phyloP scores from a whole-genome alignment of 1,140 invertebrate genomes.

The Myzus persicae region DNA sequence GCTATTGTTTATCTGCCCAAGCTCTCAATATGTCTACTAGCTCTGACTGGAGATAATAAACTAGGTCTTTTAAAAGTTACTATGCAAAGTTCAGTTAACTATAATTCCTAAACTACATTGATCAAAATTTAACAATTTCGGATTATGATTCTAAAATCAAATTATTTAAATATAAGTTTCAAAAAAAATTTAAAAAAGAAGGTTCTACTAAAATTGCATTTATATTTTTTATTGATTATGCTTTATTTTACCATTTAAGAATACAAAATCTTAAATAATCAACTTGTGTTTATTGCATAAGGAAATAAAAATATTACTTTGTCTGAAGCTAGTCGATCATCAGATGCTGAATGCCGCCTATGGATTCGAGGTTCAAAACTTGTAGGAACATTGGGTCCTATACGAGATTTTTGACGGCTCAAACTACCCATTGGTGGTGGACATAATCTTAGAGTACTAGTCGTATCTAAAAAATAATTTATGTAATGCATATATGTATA shows the following conservation, averaged over 20 bases:
- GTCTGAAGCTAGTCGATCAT: constrained; percentile 53
- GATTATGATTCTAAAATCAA: background rate
- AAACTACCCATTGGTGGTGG: constrained; percentile 62
- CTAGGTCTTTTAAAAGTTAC: background rate
- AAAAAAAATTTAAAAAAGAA: too few relatives aligned
- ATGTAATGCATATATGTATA: background rate
- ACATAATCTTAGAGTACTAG: constrained; percentile 60
- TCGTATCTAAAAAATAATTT: constrained; percentile 24
- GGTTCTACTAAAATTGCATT: too few relatives aligned
- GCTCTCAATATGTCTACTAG: background rate
- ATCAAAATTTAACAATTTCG: background rate
- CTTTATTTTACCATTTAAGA: too few relatives aligned
- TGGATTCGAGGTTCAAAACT: constrained; percentile 53
- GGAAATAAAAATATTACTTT: constrained; percentile 39
- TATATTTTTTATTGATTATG: too few relatives aligned
- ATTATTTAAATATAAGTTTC: background rate
- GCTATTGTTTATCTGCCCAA: background rate
- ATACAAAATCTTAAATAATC: background rate
- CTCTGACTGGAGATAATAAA: background rate
- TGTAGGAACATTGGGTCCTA: constrained; percentile 64
- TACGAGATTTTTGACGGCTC: constrained; percentile 61
- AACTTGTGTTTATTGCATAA: background rate
- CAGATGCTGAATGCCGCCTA: constrained; percentile 57
- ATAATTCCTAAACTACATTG: background rate
- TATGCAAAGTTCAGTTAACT: background rate